These are phyloP conservation scores for Sipha flava DNA, from an alignment of 1,140 invertebrate species.

Conservation along the genomic window DNA sequence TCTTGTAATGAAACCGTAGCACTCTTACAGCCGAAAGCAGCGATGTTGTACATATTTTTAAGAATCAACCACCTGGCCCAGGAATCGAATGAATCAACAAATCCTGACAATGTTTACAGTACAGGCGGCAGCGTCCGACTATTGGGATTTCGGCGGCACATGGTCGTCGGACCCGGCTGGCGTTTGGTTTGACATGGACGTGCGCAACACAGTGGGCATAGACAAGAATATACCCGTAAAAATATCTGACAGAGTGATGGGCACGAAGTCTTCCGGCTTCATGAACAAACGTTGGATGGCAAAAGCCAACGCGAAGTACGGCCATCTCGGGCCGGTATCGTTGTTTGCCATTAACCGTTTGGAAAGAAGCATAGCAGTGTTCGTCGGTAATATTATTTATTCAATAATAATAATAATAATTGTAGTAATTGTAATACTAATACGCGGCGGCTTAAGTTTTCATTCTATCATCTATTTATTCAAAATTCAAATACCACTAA, in stretches of 20 bases:
- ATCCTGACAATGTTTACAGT: no score
- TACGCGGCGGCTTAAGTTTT: no score
- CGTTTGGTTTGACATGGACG: background rate
- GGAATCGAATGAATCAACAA: no score
- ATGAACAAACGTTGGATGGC: background rate
- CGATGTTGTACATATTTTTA: no score
- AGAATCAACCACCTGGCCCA: no score
- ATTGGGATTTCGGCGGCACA: conserved; percentile 4
- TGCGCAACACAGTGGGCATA: background rate
- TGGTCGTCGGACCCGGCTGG: background rate
- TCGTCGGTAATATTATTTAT: conserved; percentile 13
- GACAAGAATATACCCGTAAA: background rate
- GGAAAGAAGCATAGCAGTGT: background rate
- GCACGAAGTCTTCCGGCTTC: background rate
- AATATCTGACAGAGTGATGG: background rate
- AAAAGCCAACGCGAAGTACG: background rate
- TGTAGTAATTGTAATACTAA: no score
- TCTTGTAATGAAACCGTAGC: no score
- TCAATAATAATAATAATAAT: no score
- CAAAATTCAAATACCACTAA: no score
- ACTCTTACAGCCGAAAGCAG: no score
- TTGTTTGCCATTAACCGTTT: background rate
- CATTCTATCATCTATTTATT: no score
- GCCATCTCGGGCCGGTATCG: background rate
- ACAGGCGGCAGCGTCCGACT: background rate